These are phyloP conservation scores for Phenganax subtilis DNA, from an alignment of 92 coral and sea anemone genomes.

Conservation along the genomic window DNA sequence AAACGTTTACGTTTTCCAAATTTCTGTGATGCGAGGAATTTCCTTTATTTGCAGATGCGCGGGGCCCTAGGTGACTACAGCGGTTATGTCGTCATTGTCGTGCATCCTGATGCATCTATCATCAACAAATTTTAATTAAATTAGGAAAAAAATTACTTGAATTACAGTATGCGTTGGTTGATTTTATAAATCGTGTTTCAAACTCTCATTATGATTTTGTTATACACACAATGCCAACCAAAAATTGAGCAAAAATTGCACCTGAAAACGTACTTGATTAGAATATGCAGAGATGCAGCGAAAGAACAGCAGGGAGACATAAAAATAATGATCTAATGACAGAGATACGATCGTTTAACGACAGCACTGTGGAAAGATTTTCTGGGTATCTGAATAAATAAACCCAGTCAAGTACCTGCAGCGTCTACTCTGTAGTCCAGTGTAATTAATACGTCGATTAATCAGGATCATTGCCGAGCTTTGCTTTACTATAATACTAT, in stretches of 20 bases:
- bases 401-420: not conserved
- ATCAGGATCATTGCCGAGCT: not conserved
- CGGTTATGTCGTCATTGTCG: no score
- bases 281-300: not conserved
- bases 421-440: not conserved
- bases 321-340: not conserved
- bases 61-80: no score
- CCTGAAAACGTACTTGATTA: not conserved
- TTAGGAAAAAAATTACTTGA: no score
- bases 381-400: not conserved
- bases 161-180: no score
- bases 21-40: no score
- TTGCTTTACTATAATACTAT: not conserved
- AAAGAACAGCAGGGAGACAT: not conserved
- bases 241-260: not conserved
- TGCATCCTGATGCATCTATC: no score
- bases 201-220: no score
- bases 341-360: constrained; percentile 2
- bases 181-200: no score
- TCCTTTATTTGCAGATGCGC: no score
- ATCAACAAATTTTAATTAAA: no score
- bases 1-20: no score
- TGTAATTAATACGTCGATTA: not conserved
- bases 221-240: no score
- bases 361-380: not conserved